Base-by-base conservation (phyloP, 2,888 invertebrate species). In the Thymelicus sylvestris region DNA sequence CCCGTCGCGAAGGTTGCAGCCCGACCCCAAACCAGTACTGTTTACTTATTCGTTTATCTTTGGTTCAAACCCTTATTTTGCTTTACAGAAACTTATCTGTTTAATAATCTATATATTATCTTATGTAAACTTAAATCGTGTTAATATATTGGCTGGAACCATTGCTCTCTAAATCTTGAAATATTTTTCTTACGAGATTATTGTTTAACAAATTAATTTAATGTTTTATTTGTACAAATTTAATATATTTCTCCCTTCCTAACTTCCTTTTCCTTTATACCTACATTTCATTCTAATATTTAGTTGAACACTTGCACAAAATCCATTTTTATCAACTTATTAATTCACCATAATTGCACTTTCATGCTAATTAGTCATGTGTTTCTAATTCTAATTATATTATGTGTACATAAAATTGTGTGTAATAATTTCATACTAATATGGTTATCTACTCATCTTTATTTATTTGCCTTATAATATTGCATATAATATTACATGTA, bases 1-100 rank as follows among this genome's bases (percentile, higher is more conserved):
- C 91, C 92, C 73, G 85, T 95, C 82, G 88, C 94, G 82, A 95
- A 95, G 92, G 94, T 95, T 80, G 91, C 95, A 81, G 94, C 95
- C 87, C 95, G 95, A 94, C 94, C 95, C 93, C 95, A 95, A 95
- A 94, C 92, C 94, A 94, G 92, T 94, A 93, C 90, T 90, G 70
- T 87, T 89, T 86, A 83, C 81, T 83, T 85, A 62, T 62, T 50
- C 24, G 64, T 52, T 64, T 10, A 10, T 52, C n/a, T 65, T 65
- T 19, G 12, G 65, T 64, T 64, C 24, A 13, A 48, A 31, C n/a
- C 64, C 48, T 64, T 44, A 15, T 38, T 64, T 64, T 50, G 64
- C 64, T 64, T 64, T 50, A 38, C 50, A 38, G 48, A 38, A 50
- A 39, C 31, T 50, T 62, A 31, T 63, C 41, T 44, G 41, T 48